Conservation (phyloP, 1,140 invertebrate genomes). For the Drosophila sproati region DNA sequence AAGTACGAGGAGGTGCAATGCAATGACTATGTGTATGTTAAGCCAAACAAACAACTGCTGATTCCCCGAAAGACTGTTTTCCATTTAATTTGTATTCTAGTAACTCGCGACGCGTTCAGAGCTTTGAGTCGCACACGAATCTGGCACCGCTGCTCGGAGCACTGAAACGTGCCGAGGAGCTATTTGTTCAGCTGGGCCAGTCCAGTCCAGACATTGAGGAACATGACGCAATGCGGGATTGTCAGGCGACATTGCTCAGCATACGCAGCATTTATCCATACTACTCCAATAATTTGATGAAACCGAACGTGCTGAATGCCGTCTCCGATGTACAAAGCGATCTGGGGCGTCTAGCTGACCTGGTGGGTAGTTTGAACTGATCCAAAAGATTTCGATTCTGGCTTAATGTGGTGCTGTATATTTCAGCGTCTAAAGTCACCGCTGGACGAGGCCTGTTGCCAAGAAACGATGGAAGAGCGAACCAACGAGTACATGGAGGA, state of each 20-base stretch:
- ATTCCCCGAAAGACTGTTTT: not conserved
- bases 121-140: slow-evolving; percentile 81
- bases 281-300: slow-evolving; percentile 80
- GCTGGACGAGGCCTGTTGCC: slow-evolving; percentile 79
- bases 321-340: slow-evolving; percentile 80
- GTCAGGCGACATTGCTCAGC: slow-evolving; percentile 63
- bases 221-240: slow-evolving; percentile 64
- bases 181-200: slow-evolving; percentile 57
- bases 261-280: slow-evolving; percentile 82
- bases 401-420: slow-evolving; percentile 68
- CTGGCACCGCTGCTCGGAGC: slow-evolving; percentile 71
- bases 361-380: slow-evolving; percentile 48
- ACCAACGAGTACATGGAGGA: slow-evolving; percentile 69
- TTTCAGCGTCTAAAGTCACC: slow-evolving; percentile 66
- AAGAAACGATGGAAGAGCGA: slow-evolving; percentile 77
- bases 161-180: slow-evolving; percentile 78
- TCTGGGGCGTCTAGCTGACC: slow-evolving; percentile 64
- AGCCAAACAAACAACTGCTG: not conserved
- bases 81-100: slow-evolving; percentile 24
- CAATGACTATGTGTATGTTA: slow-evolving; percentile 75
- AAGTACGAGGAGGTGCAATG: slow-evolving; percentile 86
- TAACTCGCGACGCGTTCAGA: slow-evolving; percentile 78
- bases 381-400: not conserved
- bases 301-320: slow-evolving; percentile 76
- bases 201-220: slow-evolving; percentile 67